Conservation (phyloP, 2,797 vertebrate genomes). For the Simalia tracyae region DNA sequence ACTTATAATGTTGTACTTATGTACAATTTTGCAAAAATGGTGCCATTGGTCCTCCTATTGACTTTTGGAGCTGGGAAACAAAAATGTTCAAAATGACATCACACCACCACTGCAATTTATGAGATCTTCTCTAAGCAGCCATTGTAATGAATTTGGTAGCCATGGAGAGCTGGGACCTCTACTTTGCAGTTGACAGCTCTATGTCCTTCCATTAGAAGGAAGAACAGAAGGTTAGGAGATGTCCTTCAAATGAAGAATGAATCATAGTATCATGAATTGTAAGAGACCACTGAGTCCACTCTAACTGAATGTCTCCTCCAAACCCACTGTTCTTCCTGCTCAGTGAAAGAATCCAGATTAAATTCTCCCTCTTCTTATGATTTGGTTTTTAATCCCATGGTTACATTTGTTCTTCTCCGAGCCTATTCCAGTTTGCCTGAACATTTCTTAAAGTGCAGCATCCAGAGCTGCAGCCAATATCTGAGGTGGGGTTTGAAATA, state of each 20-base stretch:
- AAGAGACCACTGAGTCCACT: background rate
- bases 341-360: background rate
- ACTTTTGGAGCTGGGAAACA: background rate
- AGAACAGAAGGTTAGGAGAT: background rate
- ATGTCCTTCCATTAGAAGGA: background rate
- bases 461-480: background rate
- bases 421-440: background rate
- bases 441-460: background rate
- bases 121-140: background rate
- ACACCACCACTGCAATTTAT: background rate
- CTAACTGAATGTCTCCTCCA: background rate
- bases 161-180: background rate
- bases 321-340: background rate
- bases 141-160: background rate
- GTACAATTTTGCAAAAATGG: background rate
- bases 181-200: background rate
- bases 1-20: background rate
- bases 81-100: background rate
- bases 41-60: background rate
- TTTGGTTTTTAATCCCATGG: background rate
- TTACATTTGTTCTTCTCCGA: background rate
- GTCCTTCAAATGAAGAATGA: background rate
- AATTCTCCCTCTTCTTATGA: background rate
- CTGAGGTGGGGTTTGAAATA: background rate
- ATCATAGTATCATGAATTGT: background rate